Conservation (phyloP, 2,113 vertebrate species). For the Centropus unirufus region DNA sequence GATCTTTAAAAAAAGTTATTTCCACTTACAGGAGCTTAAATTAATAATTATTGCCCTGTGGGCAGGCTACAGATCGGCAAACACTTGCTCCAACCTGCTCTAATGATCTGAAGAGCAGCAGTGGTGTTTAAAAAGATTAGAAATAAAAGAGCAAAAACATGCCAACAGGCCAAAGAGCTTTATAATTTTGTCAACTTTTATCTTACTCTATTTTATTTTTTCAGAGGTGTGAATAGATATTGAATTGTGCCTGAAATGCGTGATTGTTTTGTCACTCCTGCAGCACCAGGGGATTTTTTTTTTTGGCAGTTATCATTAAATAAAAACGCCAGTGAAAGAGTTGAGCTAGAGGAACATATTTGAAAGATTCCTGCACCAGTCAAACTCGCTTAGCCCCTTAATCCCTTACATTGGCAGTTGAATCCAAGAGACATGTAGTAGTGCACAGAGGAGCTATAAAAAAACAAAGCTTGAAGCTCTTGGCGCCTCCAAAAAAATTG, state of each 20-base stretch:
- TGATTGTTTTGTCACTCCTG: slow-evolving; percentile 46
- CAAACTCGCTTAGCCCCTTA: slow-evolving; percentile 78
- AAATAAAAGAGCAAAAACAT: background rate
- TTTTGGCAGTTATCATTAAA: slow-evolving; percentile 61
- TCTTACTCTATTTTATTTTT: background rate
- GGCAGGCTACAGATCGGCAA: background rate
- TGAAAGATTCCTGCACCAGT: slow-evolving; percentile 74
- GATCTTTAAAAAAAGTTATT: background rate
- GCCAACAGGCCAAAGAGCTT: background rate
- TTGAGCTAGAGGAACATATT: slow-evolving; percentile 53
- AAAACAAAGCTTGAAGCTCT: slow-evolving; percentile 67
- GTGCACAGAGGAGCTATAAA: slow-evolving; percentile 73
- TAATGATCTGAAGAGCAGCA: background rate
- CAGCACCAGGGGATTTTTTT: slow-evolving; percentile 5
- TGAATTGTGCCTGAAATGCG: slow-evolving; percentile 34
- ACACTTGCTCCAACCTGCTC: background rate
- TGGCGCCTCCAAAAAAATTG: slow-evolving; percentile 46
- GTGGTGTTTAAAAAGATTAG: background rate
- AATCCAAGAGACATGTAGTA: slow-evolving; percentile 67
- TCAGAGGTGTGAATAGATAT: slow-evolving; percentile 11
- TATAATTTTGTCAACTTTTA: slow-evolving; percentile 12
- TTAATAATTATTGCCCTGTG: background rate
- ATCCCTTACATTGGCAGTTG: slow-evolving; percentile 76
- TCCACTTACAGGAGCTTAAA: background rate
- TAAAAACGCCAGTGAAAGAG: slow-evolving; percentile 72